These are phyloP conservation scores for Bubalus kerabau DNA, from an alignment of 2,113 vertebrate genomes.

Conservation along the genomic window DNA sequence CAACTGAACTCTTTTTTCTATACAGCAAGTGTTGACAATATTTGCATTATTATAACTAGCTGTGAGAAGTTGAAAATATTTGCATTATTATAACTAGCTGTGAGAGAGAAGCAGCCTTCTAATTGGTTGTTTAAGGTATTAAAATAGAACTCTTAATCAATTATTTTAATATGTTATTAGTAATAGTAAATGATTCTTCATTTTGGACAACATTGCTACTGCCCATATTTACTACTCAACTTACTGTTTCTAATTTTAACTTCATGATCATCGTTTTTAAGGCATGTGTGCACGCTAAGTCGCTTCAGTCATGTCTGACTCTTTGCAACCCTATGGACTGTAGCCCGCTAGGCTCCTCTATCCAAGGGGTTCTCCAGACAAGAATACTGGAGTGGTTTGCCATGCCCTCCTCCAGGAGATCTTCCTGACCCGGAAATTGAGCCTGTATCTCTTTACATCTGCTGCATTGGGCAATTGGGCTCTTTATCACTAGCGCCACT, in stretches of 20 bases:
- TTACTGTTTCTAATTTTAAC: constrained; percentile 2
- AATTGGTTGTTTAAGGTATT: not conserved
- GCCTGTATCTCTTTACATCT: not conserved
- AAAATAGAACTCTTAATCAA: not conserved
- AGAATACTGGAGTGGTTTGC: not conserved
- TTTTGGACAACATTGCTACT: not conserved
- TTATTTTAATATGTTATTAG: not conserved
- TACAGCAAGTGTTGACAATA: not conserved
- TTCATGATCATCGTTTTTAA: not conserved
- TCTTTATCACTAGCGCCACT: not conserved
- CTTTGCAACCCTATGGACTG: not conserved
- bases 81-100: not conserved
- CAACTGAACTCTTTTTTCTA: not conserved
- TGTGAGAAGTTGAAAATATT: not conserved
- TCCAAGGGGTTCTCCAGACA: not conserved
- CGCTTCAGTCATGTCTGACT: not conserved
- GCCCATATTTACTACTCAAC: not conserved
- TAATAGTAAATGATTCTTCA: not conserved
- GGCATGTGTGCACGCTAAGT: not conserved
- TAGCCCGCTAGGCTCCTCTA: not conserved
- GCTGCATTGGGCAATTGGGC: not conserved
- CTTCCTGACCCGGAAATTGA: not conserved
- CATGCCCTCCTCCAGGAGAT: not conserved
- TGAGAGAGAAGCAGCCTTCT: not conserved
- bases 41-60: not conserved